A percentile compares a stretch with the other conserved stretches of the same genome.
Evolutionary conservation across 2,113 vertebrate genomes (phyloP).

Genomic region (Cryptotis parvus): DNA sequence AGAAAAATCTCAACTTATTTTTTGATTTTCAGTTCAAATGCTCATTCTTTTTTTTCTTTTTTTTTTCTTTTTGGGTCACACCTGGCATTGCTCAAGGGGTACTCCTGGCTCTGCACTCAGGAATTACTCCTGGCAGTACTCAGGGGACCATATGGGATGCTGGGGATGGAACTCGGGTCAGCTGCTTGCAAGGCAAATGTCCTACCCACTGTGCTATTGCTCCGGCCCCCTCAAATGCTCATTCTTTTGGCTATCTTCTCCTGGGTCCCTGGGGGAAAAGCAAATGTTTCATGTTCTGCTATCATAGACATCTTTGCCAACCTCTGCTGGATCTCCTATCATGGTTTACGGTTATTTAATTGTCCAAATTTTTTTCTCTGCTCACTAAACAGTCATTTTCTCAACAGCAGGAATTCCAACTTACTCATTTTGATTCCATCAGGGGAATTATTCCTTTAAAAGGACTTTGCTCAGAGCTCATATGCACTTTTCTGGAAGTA

Average conservation of each 20-base stretch:
- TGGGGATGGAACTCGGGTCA: too few relatives aligned
- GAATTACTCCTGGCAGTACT: too few relatives aligned
- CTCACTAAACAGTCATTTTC: neutral
- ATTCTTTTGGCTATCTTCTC: neutral
- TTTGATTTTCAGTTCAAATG: conserved; percentile 30
- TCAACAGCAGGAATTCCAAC: neutral
- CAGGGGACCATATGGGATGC: too few relatives aligned
- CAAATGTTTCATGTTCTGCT: neutral
- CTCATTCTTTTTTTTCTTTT: neutral
- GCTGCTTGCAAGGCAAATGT: too few relatives aligned
- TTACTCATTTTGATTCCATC: neutral
- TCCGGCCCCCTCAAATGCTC: conserved; percentile 34
- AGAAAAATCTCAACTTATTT: neutral
- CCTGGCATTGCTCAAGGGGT: too few relatives aligned
- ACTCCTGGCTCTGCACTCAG: too few relatives aligned
- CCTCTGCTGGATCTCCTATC: neutral
- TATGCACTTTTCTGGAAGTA: neutral
- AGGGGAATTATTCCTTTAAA: neutral
- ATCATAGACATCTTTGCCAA: neutral
- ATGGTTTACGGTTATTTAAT: neutral
- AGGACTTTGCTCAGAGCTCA: neutral
- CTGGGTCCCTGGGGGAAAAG: neutral
- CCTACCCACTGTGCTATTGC: too few relatives aligned
- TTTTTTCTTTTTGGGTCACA: too few relatives aligned
- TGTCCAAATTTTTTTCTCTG: neutral